Evolutionary conservation across 2,888 invertebrate genomes (phyloP), one percentile per base, ranked within the genome.

Genomic region (Vanessa cardui): DNA sequence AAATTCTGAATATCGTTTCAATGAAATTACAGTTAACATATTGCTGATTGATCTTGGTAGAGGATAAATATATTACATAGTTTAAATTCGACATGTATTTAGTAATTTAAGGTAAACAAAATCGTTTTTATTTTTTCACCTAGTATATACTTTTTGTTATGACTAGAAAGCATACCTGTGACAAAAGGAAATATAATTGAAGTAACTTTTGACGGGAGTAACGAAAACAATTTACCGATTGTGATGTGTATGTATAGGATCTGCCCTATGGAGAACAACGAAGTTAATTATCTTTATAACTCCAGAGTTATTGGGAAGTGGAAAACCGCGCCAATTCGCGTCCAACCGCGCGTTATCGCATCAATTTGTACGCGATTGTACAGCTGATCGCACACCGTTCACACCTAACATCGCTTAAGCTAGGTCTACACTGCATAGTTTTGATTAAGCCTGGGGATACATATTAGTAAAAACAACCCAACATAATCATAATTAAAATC

Each of bases 301-400:
- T 64, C 45, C 26, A 1, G 47, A 66, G 54, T 66, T 33, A 39
- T 46, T 33, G 65, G 70, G 58, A 67, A 67, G 64, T 70, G 70
- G 67, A 50, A 58, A 64, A 67, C 16, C 67, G 58, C 67, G 58
- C 64, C 61, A 46, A 62, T 67, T 56, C 33, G 33, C 62, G 31
- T 50, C 60, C n/a, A 26, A 26, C 33, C 46, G 54, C 46, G 33
- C 47, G 54, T 67, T 70, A 70, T 67, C 70, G 70, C 64, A n/a
- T 39, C 64, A 67, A 69, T 70, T 70, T 70, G 70, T 67, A 66
- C 33, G 26, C 59, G 66, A 69, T 69, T 66, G 60, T 56, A 49
- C 47, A 21, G 47, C 61, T 56, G 44, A 49, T 66, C 47, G 61
- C 56, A 52, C 60, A n/a, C 45, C 56, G 45, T 66, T 70, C 39